phyloP scores from a whole-genome alignment of 1,140 invertebrate species.

The Pectinophora gossypiella region DNA sequence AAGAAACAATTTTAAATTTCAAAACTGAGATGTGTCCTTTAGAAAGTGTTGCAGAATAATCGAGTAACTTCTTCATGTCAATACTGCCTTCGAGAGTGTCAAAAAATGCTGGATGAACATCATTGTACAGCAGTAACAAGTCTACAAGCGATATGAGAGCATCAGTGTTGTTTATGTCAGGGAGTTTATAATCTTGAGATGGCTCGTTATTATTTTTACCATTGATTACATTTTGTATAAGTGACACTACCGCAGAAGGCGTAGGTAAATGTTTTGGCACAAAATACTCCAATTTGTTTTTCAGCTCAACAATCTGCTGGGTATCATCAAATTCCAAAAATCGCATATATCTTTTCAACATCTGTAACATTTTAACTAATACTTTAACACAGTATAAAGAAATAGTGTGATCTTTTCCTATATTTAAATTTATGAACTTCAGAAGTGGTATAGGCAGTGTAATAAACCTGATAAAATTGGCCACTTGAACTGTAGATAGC shows the following conservation, averaged over 20 bases:
- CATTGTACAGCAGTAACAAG: slow-evolving; percentile 75
- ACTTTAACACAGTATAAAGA: slow-evolving; percentile 67
- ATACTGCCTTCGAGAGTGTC: slow-evolving; percentile 64
- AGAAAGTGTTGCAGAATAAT: slow-evolving; percentile 48
- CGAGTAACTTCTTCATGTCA: slow-evolving; percentile 68
- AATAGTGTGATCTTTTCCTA: slow-evolving; percentile 61
- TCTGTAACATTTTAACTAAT: slow-evolving; percentile 68
- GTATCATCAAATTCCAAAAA: slow-evolving; percentile 44
- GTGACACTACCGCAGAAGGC: slow-evolving; percentile 63
- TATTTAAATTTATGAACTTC: slow-evolving; percentile 59
- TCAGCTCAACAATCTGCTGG: slow-evolving; percentile 51
- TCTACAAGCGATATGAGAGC: slow-evolving; percentile 73
- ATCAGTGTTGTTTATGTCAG: slow-evolving; percentile 45
- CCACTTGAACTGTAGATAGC: slow-evolving; percentile 54
- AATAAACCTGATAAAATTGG: slow-evolving; percentile 71
- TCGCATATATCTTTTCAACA: slow-evolving; percentile 59
- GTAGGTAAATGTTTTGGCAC: slow-evolving; percentile 74
- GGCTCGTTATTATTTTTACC: slow-evolving; percentile 18
- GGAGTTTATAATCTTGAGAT: slow-evolving; percentile 43
- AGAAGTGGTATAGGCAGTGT: slow-evolving; percentile 71
- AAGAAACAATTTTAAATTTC: slow-evolving; percentile 80
- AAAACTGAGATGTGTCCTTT: slow-evolving; percentile 65
- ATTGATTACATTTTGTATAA: slow-evolving; percentile 66
- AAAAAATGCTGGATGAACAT: slow-evolving; percentile 74
- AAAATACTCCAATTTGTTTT: slow-evolving; percentile 62